A percentile compares a stretch with the other conserved stretches of the same genome.
phyloP scores from a whole-genome alignment of 2,888 invertebrate genomes.

The Tetranychus piercei region DNA sequence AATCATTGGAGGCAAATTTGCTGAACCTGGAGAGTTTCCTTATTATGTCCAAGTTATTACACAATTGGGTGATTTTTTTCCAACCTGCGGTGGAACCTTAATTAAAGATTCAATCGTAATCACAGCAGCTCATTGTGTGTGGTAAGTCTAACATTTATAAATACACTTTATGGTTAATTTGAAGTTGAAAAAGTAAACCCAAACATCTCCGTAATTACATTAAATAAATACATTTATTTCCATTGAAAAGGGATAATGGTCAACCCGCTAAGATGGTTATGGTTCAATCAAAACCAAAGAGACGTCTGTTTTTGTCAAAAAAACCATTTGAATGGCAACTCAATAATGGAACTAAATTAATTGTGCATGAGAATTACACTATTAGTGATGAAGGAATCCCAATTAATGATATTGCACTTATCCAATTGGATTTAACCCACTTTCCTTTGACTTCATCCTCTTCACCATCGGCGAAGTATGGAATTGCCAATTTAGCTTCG shows the following conservation, averaged over 20 bases:
- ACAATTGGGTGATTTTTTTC: neutral
- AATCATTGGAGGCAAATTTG: neutral
- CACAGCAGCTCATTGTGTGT: neutral
- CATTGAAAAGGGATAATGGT: neutral
- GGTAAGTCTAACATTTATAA: neutral
- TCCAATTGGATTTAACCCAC: neutral
- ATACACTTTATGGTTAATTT: neutral
- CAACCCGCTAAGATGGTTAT: neutral
- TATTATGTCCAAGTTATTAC: neutral
- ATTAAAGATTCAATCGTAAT: neutral
- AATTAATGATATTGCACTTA: neutral
- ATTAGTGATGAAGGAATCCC: neutral
- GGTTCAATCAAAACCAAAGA: neutral
- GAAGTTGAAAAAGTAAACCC: neutral
- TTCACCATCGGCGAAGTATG: neutral
- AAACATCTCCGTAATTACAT: neutral
- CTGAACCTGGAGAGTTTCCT: neutral
- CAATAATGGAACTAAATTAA: neutral
- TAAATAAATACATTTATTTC: neutral
- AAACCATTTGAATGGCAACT: neutral
- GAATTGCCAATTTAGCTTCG: neutral
- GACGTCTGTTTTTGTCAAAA: neutral
- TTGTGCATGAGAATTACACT: neutral
- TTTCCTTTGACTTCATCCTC: neutral
- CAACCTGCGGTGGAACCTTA: neutral